These are phyloP conservation scores for Prunella fulvescens DNA, from an alignment of 2,113 vertebrate genomes.

Conservation along the genomic window DNA sequence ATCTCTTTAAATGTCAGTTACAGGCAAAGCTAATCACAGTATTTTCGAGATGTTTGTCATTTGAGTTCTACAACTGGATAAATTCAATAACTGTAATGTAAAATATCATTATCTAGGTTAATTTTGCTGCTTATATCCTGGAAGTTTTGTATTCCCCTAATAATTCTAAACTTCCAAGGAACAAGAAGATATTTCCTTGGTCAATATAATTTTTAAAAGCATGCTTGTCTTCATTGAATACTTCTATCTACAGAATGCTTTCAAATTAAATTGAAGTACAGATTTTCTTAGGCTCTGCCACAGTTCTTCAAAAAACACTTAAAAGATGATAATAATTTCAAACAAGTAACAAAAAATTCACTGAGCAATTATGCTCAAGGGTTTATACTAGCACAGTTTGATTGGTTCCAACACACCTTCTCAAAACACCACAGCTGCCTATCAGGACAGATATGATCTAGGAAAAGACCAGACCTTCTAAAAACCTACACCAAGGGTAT, in stretches of 20 bases:
- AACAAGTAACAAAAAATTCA: not conserved
- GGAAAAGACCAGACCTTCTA: not conserved
- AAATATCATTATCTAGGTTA: not conserved
- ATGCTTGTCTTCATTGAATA: not conserved
- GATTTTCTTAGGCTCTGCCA: not conserved
- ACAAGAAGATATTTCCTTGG: not conserved
- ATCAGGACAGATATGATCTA: not conserved
- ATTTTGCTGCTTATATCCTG: not conserved
- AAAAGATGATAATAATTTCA: not conserved
- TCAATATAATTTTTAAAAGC: not conserved
- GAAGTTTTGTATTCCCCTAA: not conserved
- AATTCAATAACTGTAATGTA: not conserved
- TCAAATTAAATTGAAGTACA: not conserved
- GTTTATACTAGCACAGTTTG: not conserved
- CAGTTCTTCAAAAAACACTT: not conserved
- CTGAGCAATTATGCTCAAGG: not conserved
- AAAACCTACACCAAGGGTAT: not conserved
- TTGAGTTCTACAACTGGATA: not conserved
- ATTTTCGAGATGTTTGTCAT: not conserved
- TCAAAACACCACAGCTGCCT: not conserved
- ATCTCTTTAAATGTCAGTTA: not conserved
- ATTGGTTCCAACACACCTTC: not conserved
- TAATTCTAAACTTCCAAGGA: not conserved
- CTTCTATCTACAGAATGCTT: not conserved
- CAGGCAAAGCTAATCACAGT: not conserved